Base-by-base conservation (phyloP, 1,140 invertebrate species). In the Coptotermes formosanus region DNA sequence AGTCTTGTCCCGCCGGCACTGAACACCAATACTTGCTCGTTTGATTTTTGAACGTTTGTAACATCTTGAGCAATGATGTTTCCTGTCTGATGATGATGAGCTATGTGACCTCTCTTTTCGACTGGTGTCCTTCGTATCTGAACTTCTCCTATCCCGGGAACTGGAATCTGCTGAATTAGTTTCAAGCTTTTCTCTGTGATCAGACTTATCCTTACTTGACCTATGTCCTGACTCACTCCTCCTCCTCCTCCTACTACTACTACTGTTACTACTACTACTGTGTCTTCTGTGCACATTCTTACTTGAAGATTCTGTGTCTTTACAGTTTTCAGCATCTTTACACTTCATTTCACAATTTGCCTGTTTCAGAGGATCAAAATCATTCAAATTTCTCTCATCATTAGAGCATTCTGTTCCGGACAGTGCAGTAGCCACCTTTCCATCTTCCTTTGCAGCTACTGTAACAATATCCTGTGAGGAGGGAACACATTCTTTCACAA, bases 21-120 rank as follows among this genome's bases (percentile, higher is more conserved):
- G 94, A 38, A 94, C 93, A 38, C 94, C 94, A 82, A 94, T 92
- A 88, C 91, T 94, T 12, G 91, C 92, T 30, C 92, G 91, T 87
- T 94, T 94, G 59, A 94, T 93, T 89, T 94, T 94, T 21, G 93
- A 93, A 59, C 93, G 90, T 88, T 92, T 93, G 85, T 93, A 93
- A 87, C 93, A 94, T n/a, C 91, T 91, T 23, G 93, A 93, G 87
- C 93, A 94, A 84, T 92, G 91, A 85, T 85, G 23, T 25, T 87
- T 87, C 81, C 84, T 44, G 32, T 85, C 84, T 43, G 84, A 87
- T 55, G 86, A 86, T 3, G 82, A 83, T 23, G 85, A 85, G n/a
- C 85, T 75, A 48, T 45, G 45, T n/a, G 86, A 84, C 16, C 69
- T 69, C 38, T 75, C 85, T 75, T 86, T 86, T 32, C 83, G 45